phyloP scores from a whole-genome alignment of 2,113 vertebrate species.

The Rhinoderma darwinii region DNA sequence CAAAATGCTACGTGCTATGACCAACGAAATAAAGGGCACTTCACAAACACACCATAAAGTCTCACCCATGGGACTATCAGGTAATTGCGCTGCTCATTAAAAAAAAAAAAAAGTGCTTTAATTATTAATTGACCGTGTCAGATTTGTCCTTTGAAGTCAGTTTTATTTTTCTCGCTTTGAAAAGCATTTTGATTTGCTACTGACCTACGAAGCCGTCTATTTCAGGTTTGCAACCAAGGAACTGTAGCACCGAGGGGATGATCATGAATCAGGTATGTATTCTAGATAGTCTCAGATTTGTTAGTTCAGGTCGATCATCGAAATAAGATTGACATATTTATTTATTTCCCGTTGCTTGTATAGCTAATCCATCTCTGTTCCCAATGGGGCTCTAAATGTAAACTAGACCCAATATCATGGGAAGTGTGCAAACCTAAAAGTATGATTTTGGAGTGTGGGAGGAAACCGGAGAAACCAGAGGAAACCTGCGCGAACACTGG shows the following conservation, averaged over 20 bases:
- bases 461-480: too few relatives aligned
- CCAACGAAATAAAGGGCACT: constrained; percentile 77
- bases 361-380: too few relatives aligned
- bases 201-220: constrained; percentile 76
- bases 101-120: constrained; percentile 93
- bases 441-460: too few relatives aligned
- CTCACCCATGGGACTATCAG: constrained; percentile 82
- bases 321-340: background rate
- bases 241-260: constrained; percentile 6
- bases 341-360: background rate
- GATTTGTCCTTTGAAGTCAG: constrained; percentile 92
- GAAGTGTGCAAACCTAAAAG: too few relatives aligned
- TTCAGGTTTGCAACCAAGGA: constrained; percentile 53
- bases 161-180: constrained; percentile 72
- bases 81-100: constrained; percentile 95
- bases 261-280: background rate
- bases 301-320: background rate
- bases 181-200: constrained; percentile 71
- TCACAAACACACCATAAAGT: constrained; percentile 81
- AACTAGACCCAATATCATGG: too few relatives aligned
- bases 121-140: constrained; percentile 94
- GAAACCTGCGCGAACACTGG: too few relatives aligned
- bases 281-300: background rate
- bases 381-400: too few relatives aligned
- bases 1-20: constrained; percentile 82